Percentiles rank a stretch among this genome's conserved stretches.
Conservation (phyloP, 1,140 invertebrate species). For the Magallana angulata region DNA sequence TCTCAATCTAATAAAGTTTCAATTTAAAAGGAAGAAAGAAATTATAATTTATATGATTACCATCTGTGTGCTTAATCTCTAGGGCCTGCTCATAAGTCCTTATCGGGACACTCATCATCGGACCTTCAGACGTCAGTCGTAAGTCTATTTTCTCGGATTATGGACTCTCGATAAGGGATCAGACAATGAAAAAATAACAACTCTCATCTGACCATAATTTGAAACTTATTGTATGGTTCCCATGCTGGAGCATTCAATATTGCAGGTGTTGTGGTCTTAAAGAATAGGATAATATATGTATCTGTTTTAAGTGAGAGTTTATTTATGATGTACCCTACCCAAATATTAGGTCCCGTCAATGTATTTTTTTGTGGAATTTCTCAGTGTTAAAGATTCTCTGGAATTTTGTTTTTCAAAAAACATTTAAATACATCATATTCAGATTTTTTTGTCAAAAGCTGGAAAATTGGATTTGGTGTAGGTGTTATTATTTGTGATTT, state of each 20-base stretch:
- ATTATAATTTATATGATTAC: neutral
- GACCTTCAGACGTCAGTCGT: neutral
- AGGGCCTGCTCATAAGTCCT: neutral
- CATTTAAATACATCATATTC: too few relatives aligned
- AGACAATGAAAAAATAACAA: neutral
- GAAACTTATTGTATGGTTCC: neutral
- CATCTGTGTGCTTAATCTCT: neutral
- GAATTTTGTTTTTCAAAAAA: too few relatives aligned
- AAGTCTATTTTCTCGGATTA: neutral
- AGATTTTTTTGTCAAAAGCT: too few relatives aligned
- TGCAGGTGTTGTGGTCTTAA: neutral
- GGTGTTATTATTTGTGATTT: too few relatives aligned
- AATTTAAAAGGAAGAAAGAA: neutral
- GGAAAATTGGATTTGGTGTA: too few relatives aligned
- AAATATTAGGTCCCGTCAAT: too few relatives aligned
- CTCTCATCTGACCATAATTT: neutral
- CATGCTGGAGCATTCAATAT: neutral
- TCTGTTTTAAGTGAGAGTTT: too few relatives aligned
- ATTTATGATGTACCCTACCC: too few relatives aligned
- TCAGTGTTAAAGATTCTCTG: too few relatives aligned
- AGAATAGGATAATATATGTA: neutral
- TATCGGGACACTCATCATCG: neutral
- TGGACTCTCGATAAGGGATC: neutral
- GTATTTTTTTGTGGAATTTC: too few relatives aligned
- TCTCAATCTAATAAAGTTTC: slow-evolving; percentile 6